phyloP scores from a whole-genome alignment of 1,140 invertebrate genomes.

The Sitobion miscanthi region DNA sequence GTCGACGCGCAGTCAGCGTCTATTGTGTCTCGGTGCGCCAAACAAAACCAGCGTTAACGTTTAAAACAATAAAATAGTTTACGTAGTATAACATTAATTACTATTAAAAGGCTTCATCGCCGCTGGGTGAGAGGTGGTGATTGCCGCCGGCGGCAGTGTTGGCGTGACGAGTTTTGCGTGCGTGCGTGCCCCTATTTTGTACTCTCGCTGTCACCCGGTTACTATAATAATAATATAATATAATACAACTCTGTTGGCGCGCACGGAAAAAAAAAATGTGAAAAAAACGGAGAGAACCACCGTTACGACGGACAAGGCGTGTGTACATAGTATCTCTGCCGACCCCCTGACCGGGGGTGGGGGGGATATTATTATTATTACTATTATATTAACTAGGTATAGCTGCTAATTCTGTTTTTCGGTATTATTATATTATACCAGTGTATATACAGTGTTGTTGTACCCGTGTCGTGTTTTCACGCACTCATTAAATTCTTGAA shows the following conservation, averaged over 20 bases:
- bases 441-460: background rate
- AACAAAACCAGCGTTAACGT: background rate
- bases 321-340: background rate
- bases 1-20: background rate
- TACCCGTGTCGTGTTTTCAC: constrained; percentile 45
- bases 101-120: constrained; percentile 43
- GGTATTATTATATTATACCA: constrained; percentile 32
- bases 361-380: background rate
- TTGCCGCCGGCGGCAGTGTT: constrained; percentile 1
- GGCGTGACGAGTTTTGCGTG: constrained; percentile 20
- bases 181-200: constrained; percentile 35
- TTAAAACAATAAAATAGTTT: constrained; percentile 25
- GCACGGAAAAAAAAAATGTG: background rate
- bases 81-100: constrained; percentile 26
- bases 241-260: constrained; percentile 13
- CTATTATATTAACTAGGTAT: background rate
- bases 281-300: background rate
- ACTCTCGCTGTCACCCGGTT: constrained; percentile 32
- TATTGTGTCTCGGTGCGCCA: background rate
- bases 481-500: constrained; percentile 43
- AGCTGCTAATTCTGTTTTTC: constrained; percentile 26
- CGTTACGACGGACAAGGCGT: background rate
- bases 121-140: background rate
- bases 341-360: background rate
- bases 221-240: background rate